Evolutionary conservation across 1,140 invertebrate genomes (phyloP).

Genomic region (Lysiphlebus fabarum): DNA sequence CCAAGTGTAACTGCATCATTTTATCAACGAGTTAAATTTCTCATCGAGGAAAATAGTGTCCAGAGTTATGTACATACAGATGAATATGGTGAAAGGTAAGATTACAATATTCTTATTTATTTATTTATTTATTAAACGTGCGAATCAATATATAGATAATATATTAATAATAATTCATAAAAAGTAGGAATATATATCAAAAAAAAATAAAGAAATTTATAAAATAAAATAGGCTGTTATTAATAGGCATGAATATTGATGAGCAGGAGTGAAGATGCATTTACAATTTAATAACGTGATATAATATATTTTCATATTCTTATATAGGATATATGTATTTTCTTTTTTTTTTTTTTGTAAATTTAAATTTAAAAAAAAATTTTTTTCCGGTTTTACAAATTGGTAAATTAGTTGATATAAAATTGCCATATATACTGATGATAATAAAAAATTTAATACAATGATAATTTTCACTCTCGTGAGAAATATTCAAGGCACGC

Average conservation of each 20-base stretch:
- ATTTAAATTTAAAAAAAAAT: too few relatives aligned
- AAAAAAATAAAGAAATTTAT: background rate
- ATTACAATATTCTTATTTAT: constrained; percentile 29
- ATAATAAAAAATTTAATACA: background rate
- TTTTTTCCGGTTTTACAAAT: background rate
- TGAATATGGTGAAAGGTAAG: constrained; percentile 97
- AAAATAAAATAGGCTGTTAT: background rate
- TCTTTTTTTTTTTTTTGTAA: too few relatives aligned
- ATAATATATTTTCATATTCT: too few relatives aligned
- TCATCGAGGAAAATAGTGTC: constrained; percentile 97
- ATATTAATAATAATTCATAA: background rate
- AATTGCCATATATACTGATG: too few relatives aligned
- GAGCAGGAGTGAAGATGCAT: too few relatives aligned
- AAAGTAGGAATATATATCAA: constrained; percentile 5
- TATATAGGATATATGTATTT: too few relatives aligned
- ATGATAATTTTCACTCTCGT: constrained; percentile 2
- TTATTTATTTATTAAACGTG: constrained; percentile 15
- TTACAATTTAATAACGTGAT: too few relatives aligned
- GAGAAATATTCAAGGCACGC: constrained; percentile 20
- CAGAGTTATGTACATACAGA: constrained; percentile 96
- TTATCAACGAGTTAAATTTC: constrained; percentile 96
- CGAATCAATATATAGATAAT: constrained; percentile 10
- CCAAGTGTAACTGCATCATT: constrained; percentile 95
- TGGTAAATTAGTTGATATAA: too few relatives aligned
- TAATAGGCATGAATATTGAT: too few relatives aligned